A percentile compares a stretch with the other conserved stretches of the same genome.
Conservation (phyloP, 1,140 invertebrate genomes). For the Cydia strobilella region DNA sequence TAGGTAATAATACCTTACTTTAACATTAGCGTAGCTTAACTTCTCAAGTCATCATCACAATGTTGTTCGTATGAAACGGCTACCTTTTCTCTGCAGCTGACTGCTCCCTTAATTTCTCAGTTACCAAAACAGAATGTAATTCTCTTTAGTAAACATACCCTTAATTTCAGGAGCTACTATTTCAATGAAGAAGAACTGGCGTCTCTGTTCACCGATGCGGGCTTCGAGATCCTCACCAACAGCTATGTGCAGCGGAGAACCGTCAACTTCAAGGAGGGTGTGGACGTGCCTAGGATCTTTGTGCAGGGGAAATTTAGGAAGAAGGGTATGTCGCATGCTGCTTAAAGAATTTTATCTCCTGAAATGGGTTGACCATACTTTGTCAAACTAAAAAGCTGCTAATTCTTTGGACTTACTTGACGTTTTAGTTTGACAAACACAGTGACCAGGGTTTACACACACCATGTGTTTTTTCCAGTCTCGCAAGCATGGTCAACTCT, state of each 20-base stretch:
- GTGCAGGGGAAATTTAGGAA: constrained; percentile 94
- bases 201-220: constrained; percentile 82
- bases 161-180: constrained; percentile 87
- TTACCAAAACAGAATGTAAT: not conserved
- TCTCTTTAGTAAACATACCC: constrained; percentile 33
- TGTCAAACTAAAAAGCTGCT: too few relatives aligned
- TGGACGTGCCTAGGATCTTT: constrained; percentile 95
- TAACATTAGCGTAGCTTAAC: too few relatives aligned
- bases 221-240: constrained; percentile 86
- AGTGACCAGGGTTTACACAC: too few relatives aligned
- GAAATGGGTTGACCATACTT: too few relatives aligned
- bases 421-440: too few relatives aligned
- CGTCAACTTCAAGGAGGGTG: constrained; percentile 93
- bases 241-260: constrained; percentile 92
- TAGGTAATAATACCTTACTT: constrained; percentile 83
- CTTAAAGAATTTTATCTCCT: not conserved
- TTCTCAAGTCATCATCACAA: too few relatives aligned
- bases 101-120: too few relatives aligned
- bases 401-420: too few relatives aligned
- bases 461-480: too few relatives aligned
- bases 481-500: too few relatives aligned
- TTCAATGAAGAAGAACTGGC: constrained; percentile 86
- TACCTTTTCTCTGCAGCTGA: too few relatives aligned
- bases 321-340: constrained; percentile 38
- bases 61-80: too few relatives aligned